Evolutionary conservation across 2,888 invertebrate genomes (phyloP).

Genomic region (Mythimna vitellina): DNA sequence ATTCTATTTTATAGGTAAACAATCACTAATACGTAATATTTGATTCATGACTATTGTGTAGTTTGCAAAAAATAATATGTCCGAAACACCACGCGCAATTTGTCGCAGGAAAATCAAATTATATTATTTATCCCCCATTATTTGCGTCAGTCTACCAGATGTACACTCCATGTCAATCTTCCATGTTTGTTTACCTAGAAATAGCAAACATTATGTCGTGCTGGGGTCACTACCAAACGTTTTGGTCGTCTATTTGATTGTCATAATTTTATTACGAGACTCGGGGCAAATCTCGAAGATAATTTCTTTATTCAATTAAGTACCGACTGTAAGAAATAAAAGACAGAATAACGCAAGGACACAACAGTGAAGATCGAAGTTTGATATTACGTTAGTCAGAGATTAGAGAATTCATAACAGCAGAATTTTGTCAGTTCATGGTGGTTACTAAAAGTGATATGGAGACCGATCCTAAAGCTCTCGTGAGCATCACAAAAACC

Average conservation of each 20-base stretch:
- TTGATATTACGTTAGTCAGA: neutral
- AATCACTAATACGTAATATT: constrained; percentile 32
- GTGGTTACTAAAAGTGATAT: constrained; percentile 33
- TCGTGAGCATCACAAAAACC: constrained; percentile 75
- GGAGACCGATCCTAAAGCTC: constrained; percentile 47
- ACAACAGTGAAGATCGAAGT: neutral
- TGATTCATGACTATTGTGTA: constrained; percentile 29
- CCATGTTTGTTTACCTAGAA: constrained; percentile 88
- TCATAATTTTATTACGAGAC: constrained; percentile 81
- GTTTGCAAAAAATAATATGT: constrained; percentile 61
- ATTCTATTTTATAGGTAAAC: neutral
- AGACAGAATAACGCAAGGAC: constrained; percentile 10
- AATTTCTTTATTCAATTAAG: constrained; percentile 66
- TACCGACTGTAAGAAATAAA: constrained; percentile 34
- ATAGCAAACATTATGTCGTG: constrained; percentile 84
- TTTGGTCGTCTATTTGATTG: constrained; percentile 85
- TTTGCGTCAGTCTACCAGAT: constrained; percentile 89
- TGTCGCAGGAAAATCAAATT: constrained; percentile 87
- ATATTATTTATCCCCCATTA: constrained; percentile 89
- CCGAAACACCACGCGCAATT: constrained; percentile 82
- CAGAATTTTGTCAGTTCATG: constrained; percentile 18
- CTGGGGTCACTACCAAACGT: constrained; percentile 84
- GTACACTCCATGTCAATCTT: constrained; percentile 89
- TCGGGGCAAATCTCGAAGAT: constrained; percentile 71
- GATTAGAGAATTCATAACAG: constrained; percentile 4